Conservation (phyloP, 2,113 vertebrate genomes). For the Arothron firmamentum region DNA sequence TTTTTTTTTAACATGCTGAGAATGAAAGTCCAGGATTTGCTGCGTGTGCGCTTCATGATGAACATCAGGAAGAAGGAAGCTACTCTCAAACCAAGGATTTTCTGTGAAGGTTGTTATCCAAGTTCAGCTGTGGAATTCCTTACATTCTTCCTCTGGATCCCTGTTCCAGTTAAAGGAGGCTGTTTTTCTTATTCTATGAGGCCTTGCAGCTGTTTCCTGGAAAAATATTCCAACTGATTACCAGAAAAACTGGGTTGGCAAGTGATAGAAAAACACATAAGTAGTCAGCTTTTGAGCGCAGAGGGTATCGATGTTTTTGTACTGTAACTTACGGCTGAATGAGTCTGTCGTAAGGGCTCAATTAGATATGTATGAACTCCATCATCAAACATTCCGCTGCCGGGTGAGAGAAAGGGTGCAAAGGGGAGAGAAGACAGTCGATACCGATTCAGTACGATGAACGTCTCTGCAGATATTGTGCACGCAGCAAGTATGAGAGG, state of each 20-base stretch:
- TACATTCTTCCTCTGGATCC: constrained; percentile 58
- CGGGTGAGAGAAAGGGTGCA: constrained; percentile 45
- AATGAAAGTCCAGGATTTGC: not conserved
- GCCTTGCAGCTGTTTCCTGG: constrained; percentile 70
- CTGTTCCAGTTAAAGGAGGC: constrained; percentile 44
- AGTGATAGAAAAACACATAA: not conserved
- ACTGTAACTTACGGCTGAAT: constrained; percentile 81
- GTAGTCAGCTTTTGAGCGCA: not conserved
- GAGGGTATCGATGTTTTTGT: not conserved
- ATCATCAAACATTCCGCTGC: constrained; percentile 96
- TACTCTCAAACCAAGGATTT: not conserved
- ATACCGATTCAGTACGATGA: constrained; percentile 45
- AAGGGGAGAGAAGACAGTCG: constrained; percentile 44
- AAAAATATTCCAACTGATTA: constrained; percentile 15
- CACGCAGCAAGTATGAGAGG: constrained; percentile 15
- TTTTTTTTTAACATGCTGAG: not conserved
- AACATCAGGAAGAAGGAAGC: not conserved
- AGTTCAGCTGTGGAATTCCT: constrained; percentile 14
- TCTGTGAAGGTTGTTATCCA: constrained; percentile 9
- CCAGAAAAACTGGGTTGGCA: not conserved
- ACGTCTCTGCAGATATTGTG: constrained; percentile 33
- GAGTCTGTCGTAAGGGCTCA: constrained; percentile 83
- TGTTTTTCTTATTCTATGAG: constrained; percentile 66
- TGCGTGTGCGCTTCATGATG: not conserved
- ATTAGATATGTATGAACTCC: constrained; percentile 84